These are phyloP conservation scores for Hedya salicella DNA, from an alignment of 2,888 invertebrate genomes.

Conservation along the genomic window DNA sequence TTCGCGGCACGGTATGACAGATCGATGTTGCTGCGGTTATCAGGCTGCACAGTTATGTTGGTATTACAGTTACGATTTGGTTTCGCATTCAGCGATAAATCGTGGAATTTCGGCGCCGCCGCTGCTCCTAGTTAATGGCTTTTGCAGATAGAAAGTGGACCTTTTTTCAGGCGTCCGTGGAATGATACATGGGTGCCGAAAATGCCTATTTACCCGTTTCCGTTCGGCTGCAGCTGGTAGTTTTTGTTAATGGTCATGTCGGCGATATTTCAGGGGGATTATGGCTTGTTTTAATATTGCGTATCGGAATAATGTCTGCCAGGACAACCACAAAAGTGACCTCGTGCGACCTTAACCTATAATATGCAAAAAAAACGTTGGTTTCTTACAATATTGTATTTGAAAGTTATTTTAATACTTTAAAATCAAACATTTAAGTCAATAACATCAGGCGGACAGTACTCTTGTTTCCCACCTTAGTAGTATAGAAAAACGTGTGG, in stretches of 20 bases:
- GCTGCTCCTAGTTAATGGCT: conserved; percentile 32
- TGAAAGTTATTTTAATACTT: too few species aligned
- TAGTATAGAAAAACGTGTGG: too few species aligned
- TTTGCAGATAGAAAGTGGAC: conserved; percentile 37
- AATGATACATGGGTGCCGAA: conserved; percentile 31
- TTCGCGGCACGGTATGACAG: background rate
- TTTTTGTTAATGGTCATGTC: conserved; percentile 25
- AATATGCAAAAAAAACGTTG: too few species aligned
- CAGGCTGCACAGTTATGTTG: conserved; percentile 12
- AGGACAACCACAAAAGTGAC: too few species aligned
- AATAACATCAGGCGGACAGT: too few species aligned
- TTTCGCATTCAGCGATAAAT: conserved; percentile 36
- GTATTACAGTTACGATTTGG: conserved; percentile 28
- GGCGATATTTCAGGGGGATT: conserved; percentile 26
- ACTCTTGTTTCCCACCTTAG: too few species aligned
- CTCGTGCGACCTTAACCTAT: too few species aligned
- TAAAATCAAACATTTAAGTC: too few species aligned
- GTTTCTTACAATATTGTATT: too few species aligned
- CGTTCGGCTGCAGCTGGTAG: conserved; percentile 30
- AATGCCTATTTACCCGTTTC: conserved; percentile 30
- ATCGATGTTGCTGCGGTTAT: background rate
- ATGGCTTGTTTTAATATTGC: conserved; percentile 21
- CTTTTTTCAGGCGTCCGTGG: conserved; percentile 15
- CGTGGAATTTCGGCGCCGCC: conserved; percentile 32
- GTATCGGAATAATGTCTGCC: background rate